These are phyloP conservation scores for Bombus turneri DNA, from an alignment of 1,140 invertebrate species.

Conservation along the genomic window DNA sequence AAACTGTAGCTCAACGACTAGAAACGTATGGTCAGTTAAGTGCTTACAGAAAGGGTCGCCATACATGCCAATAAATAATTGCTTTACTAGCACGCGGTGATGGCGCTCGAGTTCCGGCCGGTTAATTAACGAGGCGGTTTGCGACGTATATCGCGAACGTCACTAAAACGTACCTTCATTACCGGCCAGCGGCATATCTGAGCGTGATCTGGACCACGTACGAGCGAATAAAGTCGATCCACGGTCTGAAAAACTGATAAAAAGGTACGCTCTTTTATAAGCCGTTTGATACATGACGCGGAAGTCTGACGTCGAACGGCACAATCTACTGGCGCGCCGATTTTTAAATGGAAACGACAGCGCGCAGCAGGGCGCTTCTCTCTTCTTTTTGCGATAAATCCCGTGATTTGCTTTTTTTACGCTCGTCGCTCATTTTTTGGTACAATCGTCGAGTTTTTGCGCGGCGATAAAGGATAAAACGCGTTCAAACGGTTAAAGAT, in stretches of 20 bases:
- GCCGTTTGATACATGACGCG: constrained; percentile 25
- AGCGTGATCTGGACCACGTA: constrained; percentile 44
- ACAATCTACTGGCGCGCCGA: background rate
- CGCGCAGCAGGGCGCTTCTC: background rate
- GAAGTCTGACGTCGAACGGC: constrained; percentile 27
- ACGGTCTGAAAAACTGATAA: background rate
- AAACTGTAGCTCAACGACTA: background rate
- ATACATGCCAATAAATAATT: constrained; percentile 63
- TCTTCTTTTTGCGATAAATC: background rate
- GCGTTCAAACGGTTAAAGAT: too few species aligned
- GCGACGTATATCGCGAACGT: constrained; percentile 60
- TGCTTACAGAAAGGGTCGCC: constrained; percentile 47
- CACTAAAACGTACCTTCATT: constrained; percentile 65
- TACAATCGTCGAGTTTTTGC: background rate
- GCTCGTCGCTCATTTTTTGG: background rate
- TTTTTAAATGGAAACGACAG: background rate
- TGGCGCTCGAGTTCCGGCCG: constrained; percentile 57
- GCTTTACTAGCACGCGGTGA: constrained; percentile 29
- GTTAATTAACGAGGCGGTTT: constrained; percentile 73
- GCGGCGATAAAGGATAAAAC: background rate
- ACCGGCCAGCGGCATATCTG: constrained; percentile 58
- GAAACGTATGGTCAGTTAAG: constrained; percentile 19
- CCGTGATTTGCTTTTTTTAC: background rate
- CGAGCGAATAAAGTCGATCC: constrained; percentile 25
- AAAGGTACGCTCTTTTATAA: background rate